Evolutionary conservation across 2,888 invertebrate genomes (phyloP).

Genomic region (Nasonia oneida): DNA sequence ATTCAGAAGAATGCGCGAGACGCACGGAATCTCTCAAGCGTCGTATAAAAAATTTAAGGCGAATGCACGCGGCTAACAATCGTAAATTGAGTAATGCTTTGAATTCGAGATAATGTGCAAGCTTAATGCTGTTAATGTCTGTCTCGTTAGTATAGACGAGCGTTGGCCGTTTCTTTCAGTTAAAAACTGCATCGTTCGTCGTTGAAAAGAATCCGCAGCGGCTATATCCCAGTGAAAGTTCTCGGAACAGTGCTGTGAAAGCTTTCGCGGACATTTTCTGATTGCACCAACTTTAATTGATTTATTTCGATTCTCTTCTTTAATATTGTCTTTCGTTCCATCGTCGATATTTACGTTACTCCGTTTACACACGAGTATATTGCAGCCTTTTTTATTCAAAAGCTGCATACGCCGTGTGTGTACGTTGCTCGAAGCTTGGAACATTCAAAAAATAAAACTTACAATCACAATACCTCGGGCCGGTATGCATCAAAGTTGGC

Average conservation of each 20-base stretch:
- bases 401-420: no score
- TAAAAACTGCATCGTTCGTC: neutral
- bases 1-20: neutral
- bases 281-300: no score
- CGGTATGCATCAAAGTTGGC: neutral
- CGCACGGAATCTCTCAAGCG: neutral
- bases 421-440: neutral
- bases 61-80: neutral
- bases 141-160: no score
- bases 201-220: neutral
- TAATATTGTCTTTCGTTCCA: no score
- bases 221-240: no score
- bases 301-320: no score
- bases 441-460: neutral
- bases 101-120: neutral
- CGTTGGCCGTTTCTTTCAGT: neutral
- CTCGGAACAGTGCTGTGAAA: no score
- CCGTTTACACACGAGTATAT: no score
- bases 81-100: slow-evolving; percentile 4
- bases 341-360: no score
- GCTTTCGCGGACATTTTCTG: no score
- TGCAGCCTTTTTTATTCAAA: no score
- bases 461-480: neutral
- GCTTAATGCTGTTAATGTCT: neutral
- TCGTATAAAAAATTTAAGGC: neutral